A percentile compares a stretch with the other conserved stretches of the same genome.
Conservation (phyloP, 2,797 vertebrate species). For the Smutsia temminckii region DNA sequence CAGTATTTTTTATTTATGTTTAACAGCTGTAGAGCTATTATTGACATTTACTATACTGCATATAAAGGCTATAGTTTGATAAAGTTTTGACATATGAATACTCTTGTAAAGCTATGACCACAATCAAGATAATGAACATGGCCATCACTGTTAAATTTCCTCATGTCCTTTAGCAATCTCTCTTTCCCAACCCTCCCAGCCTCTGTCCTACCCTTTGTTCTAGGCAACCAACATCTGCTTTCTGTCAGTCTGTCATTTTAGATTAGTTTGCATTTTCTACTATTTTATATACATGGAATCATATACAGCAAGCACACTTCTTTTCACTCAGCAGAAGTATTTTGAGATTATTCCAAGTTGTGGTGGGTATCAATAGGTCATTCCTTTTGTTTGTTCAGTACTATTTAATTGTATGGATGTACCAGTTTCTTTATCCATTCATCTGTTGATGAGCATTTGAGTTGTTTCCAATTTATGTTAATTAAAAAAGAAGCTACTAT, state of each 20-base stretch:
- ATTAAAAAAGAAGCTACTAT: background rate
- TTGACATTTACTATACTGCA: background rate
- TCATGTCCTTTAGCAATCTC: rapidly evolving
- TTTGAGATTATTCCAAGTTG: background rate
- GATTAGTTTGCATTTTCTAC: background rate
- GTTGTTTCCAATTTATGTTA: background rate
- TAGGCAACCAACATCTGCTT: background rate
- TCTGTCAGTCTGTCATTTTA: background rate
- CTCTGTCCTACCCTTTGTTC: rapidly evolving
- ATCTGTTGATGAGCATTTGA: background rate
- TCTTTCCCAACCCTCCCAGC: rapidly evolving
- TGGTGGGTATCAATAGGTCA: background rate
- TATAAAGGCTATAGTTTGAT: background rate
- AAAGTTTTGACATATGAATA: background rate
- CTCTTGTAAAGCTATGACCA: background rate
- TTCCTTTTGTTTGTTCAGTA: background rate
- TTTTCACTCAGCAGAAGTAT: too few relatives aligned
- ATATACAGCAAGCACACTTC: background rate
- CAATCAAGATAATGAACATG: background rate
- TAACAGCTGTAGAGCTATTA: background rate
- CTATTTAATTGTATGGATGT: background rate
- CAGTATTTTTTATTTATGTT: background rate
- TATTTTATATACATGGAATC: background rate
- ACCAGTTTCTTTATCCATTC: background rate
- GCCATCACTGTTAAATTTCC: rapidly evolving